phyloP scores from a whole-genome alignment of 2,797 vertebrate species.

The Anguilla megastoma region DNA sequence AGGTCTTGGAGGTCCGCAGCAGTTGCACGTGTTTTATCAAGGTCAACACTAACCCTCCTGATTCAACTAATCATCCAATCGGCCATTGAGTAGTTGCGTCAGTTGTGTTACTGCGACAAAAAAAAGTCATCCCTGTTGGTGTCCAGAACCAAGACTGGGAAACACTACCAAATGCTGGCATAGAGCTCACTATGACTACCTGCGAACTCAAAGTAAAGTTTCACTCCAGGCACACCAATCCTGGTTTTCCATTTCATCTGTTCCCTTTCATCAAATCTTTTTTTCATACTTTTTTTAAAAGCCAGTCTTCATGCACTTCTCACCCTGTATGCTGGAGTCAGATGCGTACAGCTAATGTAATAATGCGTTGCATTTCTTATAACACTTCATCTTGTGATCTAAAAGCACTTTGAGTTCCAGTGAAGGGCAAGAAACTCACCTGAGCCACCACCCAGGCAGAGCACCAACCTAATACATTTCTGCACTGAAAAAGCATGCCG shows the following conservation, averaged over 20 bases:
- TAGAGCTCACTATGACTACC: too few relatives aligned
- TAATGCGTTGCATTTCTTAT: not conserved
- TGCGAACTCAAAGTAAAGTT: not conserved
- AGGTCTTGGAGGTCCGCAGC: not conserved
- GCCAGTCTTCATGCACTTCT: not conserved
- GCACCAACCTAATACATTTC: not conserved
- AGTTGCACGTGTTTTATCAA: too few relatives aligned
- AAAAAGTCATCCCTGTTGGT: not conserved
- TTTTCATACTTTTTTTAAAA: not conserved
- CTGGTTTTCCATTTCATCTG: not conserved
- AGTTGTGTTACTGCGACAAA: not conserved
- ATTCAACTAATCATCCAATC: not conserved
- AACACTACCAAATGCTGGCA: too few relatives aligned
- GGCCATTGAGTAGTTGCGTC: not conserved
- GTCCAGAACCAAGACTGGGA: not conserved
- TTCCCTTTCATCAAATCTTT: not conserved
- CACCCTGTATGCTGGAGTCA: not conserved
- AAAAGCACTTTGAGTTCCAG: not conserved
- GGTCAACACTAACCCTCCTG: not conserved
- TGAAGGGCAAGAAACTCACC: not conserved
- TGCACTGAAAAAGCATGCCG: not conserved
- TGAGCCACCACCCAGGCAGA: not conserved
- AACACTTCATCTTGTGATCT: not conserved
- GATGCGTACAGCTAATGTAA: not conserved
- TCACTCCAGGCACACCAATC: not conserved